Conservation (phyloP, 2,888 invertebrate genomes). For the Hecatera dysodea region DNA sequence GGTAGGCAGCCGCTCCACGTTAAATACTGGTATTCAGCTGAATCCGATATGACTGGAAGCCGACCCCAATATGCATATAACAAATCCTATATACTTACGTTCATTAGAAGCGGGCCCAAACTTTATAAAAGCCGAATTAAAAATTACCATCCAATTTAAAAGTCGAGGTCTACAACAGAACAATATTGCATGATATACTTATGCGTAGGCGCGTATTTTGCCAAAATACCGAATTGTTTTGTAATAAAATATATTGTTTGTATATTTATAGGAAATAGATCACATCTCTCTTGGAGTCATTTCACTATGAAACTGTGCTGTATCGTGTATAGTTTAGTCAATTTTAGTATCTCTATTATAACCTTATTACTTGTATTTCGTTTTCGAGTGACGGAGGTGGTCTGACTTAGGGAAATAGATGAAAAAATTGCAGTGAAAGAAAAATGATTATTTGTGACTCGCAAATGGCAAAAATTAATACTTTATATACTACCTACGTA, state of each 20-base stretch:
- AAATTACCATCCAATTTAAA: conserved; percentile 28
- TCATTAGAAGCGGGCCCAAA: neutral
- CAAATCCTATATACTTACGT: neutral
- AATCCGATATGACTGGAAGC: no score
- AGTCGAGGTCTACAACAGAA: conserved; percentile 48
- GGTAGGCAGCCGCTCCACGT: no score
- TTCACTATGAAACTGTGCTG: conserved; percentile 49
- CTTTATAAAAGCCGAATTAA: conserved; percentile 41
- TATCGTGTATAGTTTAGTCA: conserved; percentile 52
- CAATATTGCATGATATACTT: conserved; percentile 30
- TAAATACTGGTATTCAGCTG: no score
- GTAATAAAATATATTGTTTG: conserved; percentile 47
- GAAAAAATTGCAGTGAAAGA: no score
- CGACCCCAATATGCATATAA: no score
- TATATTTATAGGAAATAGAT: conserved; percentile 67
- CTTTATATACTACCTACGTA: no score
- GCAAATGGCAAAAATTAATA: no score
- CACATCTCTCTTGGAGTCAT: conserved; percentile 58
- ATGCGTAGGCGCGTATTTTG: conserved; percentile 53
- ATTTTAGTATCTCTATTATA: conserved; percentile 45
- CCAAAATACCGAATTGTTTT: conserved; percentile 67
- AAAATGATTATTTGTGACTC: no score
- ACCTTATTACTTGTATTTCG: conserved; percentile 23
- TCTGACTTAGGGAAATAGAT: no score
- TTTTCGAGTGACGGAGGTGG: conserved; percentile 40